Percentiles rank a stretch among this genome's conserved stretches.
phyloP scores from a whole-genome alignment of 1,140 invertebrate genomes.

The Danaus plexippus region DNA sequence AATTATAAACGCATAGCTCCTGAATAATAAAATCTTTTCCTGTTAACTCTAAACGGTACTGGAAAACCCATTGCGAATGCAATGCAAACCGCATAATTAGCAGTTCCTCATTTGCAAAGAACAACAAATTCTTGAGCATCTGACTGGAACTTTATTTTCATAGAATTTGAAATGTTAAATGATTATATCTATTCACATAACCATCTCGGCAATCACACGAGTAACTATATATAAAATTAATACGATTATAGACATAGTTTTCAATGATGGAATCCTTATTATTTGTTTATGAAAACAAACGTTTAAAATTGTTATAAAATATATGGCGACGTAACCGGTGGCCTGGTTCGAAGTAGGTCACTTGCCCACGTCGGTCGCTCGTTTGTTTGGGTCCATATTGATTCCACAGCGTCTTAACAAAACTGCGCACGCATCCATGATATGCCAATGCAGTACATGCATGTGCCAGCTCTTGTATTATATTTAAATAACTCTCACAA shows the following conservation, averaged over 20 bases:
- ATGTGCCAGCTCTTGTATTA: constrained; percentile 1
- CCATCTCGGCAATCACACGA: too few species aligned
- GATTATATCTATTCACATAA: too few species aligned
- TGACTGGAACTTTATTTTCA: too few species aligned
- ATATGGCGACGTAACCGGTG: constrained; percentile 19
- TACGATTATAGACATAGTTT: too few species aligned
- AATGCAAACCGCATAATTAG: background rate
- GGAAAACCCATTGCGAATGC: constrained; percentile 3
- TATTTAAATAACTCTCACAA: too few species aligned
- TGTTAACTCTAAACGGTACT: constrained; percentile 1
- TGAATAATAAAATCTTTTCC: background rate
- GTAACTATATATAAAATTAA: too few species aligned
- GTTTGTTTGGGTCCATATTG: constrained; percentile 68
- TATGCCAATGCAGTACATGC: constrained; percentile 28
- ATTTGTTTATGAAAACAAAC: too few species aligned
- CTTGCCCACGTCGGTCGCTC: constrained; percentile 39
- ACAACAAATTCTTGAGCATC: too few species aligned
- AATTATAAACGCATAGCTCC: background rate
- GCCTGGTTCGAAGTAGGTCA: constrained; percentile 54
- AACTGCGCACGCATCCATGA: constrained; percentile 40
- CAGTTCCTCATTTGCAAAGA: too few species aligned
- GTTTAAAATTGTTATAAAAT: too few species aligned
- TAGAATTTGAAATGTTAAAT: too few species aligned
- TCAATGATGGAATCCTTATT: too few species aligned
- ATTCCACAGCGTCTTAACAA: constrained; percentile 28